Conservation (phyloP, 1,140 invertebrate species). For the Pachypeltis micranthus region DNA sequence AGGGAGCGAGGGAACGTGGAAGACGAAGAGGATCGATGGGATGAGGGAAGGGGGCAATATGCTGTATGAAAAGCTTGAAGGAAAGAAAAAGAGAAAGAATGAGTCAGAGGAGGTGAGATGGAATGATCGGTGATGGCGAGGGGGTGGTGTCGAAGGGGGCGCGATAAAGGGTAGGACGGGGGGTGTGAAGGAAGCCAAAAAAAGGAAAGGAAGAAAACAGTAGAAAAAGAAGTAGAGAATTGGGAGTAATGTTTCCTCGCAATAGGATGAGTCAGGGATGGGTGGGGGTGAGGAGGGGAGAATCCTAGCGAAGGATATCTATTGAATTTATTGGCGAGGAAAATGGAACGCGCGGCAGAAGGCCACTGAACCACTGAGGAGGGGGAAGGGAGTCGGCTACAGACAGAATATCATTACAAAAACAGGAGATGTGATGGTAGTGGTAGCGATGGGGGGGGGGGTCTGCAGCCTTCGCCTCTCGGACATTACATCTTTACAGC, state of each 20-base stretch:
- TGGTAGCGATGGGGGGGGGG: too few species aligned
- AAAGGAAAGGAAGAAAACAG: conserved; percentile 3
- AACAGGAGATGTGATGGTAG: too few species aligned
- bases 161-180: too few species aligned
- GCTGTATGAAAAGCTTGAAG: conserved; percentile 17
- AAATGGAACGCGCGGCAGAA: conserved; percentile 17
- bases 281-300: not conserved
- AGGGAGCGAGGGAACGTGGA: conserved; percentile 20
- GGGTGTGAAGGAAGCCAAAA: too few species aligned
- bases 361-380: too few species aligned
- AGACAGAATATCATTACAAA: conserved; percentile 23
- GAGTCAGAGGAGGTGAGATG: not conserved
- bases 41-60: conserved; percentile 21
- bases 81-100: not conserved
- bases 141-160: too few species aligned
- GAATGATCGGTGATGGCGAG: too few species aligned
- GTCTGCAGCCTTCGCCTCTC: conserved; percentile 11
- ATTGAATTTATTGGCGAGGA: conserved; percentile 24
- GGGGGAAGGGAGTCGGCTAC: conserved; percentile 11
- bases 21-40: conserved; percentile 3
- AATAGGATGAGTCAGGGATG: not conserved
- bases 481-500: conserved; percentile 19
- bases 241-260: conserved; percentile 12
- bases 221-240: conserved; percentile 8
- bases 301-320: conserved; percentile 23